Percentiles rank a stretch among this genome's conserved stretches.
phyloP scores from a whole-genome alignment of 2,888 invertebrate genomes.

The Ophion slaviceki region DNA sequence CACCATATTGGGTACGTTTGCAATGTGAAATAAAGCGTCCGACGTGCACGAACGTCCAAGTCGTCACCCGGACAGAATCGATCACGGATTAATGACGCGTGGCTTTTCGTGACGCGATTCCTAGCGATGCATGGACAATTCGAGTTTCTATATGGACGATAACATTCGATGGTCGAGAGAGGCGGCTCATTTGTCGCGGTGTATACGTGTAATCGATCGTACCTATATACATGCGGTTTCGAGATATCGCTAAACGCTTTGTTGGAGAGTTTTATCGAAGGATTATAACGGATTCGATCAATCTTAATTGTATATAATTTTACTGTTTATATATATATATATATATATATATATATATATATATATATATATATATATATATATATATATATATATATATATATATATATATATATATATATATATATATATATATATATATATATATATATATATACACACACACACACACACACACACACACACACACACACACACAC shows the following conservation, averaged over 20 bases:
- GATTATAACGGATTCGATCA: slow-evolving; percentile 2
- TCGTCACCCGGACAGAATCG: slow-evolving; percentile 73
- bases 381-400: no score
- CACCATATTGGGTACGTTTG: slow-evolving; percentile 10
- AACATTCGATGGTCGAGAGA: slow-evolving; percentile 65
- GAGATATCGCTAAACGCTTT: slow-evolving; percentile 14
- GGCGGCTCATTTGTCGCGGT: slow-evolving; percentile 28
- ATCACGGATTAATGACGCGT: slow-evolving; percentile 72
- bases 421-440: no score
- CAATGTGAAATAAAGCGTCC: slow-evolving; percentile 55
- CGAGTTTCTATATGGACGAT: slow-evolving; percentile 68
- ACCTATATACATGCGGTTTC: not conserved
- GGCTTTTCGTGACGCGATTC: slow-evolving; percentile 60
- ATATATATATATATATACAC: no score
- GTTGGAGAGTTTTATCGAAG: not conserved
- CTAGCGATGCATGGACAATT: slow-evolving; percentile 49
- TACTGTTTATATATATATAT: no score
- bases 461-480: no score
- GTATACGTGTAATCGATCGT: not conserved
- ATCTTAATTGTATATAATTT: not conserved
- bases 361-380: no score
- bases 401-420: no score
- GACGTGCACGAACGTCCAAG: slow-evolving; percentile 52
- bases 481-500: no score
- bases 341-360: no score